Conservation (phyloP, 64 coral and sea anemone species). For the Platygyra sinensis region DNA sequence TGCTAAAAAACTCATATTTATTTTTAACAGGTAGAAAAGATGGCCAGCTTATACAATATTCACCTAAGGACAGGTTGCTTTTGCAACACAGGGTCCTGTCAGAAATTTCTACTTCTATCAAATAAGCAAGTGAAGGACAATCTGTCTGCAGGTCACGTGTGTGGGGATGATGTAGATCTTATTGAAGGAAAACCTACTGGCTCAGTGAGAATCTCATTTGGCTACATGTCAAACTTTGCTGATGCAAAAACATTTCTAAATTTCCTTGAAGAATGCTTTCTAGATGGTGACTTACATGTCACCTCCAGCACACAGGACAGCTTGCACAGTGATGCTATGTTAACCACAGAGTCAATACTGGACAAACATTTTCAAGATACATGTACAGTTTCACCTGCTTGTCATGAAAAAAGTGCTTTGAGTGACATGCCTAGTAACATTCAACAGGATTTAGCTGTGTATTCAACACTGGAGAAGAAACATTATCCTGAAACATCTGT, state of each 20-base stretch:
- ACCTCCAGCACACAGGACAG: not conserved
- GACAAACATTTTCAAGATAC: not conserved
- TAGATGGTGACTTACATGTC: conserved; percentile 16
- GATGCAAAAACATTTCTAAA: conserved; percentile 85
- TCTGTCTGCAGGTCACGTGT: conserved; percentile 83
- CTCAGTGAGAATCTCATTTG: conserved; percentile 99
- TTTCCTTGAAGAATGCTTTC: conserved; percentile 81
- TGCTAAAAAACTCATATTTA: not conserved
- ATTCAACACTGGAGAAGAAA: not conserved
- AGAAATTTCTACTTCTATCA: conserved; percentile 69
- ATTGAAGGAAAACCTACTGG: conserved; percentile 89
- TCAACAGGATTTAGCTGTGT: not conserved
- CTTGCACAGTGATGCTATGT: not conserved
- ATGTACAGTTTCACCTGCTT: not conserved
- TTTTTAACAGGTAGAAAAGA: conserved; percentile 83
- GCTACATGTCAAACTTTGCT: conserved; percentile 93
- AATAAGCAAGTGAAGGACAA: conserved; percentile 75
- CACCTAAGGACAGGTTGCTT: conserved; percentile 96
- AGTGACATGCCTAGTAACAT: not conserved
- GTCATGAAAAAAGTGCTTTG: not conserved
- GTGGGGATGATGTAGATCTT: conserved; percentile 91
- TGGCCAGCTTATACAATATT: conserved; percentile 89
- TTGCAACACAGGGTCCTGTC: conserved; percentile 94
- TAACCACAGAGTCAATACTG: not conserved
- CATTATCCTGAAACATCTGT: not conserved